phyloP scores from a whole-genome alignment of 1,140 invertebrate species.

The Polyergus mexicanus region DNA sequence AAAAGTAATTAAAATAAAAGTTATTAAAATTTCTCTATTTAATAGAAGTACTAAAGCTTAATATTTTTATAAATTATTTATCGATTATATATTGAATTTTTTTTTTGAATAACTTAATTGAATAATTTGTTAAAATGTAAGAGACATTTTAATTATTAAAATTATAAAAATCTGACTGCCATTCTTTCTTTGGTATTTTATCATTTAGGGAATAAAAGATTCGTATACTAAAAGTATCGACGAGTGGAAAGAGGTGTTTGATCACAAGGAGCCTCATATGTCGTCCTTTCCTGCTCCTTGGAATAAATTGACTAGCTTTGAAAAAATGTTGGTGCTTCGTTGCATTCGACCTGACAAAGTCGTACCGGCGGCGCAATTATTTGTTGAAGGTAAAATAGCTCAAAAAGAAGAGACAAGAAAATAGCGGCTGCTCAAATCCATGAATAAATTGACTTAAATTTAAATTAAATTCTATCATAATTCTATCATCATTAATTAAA shows the following conservation, averaged over 20 bases:
- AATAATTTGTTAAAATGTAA: neutral
- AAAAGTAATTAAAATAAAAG: too few relatives aligned
- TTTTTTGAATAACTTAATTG: neutral
- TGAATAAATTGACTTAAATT: slow-evolving; percentile 3
- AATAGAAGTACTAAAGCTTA: neutral
- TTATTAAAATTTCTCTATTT: neutral
- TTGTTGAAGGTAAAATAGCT: slow-evolving; percentile 89
- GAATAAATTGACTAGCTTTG: slow-evolving; percentile 90
- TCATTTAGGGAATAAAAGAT: slow-evolving; percentile 88
- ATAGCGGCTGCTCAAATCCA: neutral
- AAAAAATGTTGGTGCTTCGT: slow-evolving; percentile 93
- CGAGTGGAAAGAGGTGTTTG: slow-evolving; percentile 93
- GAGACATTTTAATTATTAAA: neutral
- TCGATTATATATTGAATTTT: neutral
- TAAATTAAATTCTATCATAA: slow-evolving; percentile 15
- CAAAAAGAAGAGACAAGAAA: neutral
- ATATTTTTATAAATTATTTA: neutral
- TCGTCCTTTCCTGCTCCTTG: slow-evolving; percentile 91
- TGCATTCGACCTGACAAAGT: slow-evolving; percentile 96
- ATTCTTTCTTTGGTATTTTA: neutral
- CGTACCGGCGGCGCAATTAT: slow-evolving; percentile 92
- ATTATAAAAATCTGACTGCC: neutral
- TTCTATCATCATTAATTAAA: neutral
- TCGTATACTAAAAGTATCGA: slow-evolving; percentile 87
- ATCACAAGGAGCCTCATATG: slow-evolving; percentile 91